phyloP scores from a whole-genome alignment of 2,797 vertebrate genomes.

The Lepus townsendii region DNA sequence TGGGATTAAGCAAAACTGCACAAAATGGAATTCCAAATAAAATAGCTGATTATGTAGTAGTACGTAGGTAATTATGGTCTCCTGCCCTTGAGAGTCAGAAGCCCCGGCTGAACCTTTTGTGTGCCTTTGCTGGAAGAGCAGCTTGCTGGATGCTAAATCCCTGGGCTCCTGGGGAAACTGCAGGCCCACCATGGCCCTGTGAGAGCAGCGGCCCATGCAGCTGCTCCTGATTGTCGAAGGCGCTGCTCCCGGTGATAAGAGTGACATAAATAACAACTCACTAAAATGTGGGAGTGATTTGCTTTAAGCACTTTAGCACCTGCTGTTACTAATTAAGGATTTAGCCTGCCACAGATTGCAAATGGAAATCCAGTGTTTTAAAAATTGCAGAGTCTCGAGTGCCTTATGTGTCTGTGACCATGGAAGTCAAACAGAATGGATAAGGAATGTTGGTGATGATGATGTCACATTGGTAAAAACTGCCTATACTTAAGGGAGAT shows the following conservation, averaged over 20 bases:
- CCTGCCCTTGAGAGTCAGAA: background rate
- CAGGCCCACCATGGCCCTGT: background rate
- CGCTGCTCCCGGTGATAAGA: conserved; percentile 67
- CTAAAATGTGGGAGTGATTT: conserved; percentile 84
- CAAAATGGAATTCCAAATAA: conserved; percentile 13
- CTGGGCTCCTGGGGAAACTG: background rate
- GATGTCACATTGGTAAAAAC: background rate
- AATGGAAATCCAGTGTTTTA: conserved; percentile 75
- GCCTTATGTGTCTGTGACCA: background rate
- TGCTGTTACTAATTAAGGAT: conserved; percentile 88
- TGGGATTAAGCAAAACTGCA: conserved; percentile 17
- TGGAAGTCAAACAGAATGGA: conserved; percentile 25
- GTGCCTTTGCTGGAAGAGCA: background rate
- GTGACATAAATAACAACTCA: conserved; percentile 82
- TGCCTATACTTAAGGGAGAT: background rate
- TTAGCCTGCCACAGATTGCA: conserved; percentile 84
- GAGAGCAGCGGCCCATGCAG: conserved; percentile 9
- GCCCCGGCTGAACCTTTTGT: background rate
- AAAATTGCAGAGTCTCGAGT: conserved; percentile 56
- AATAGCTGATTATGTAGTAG: background rate
- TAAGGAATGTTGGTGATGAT: background rate
- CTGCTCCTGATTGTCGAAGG: conserved; percentile 61
- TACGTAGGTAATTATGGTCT: background rate
- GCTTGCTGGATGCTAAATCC: conserved; percentile 40
- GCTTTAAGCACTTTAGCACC: conserved; percentile 87